A percentile compares a stretch with the other conserved stretches of the same genome.
Evolutionary conservation across 2,888 invertebrate species (phyloP).

Genomic region (Pseudococcus longispinus): DNA sequence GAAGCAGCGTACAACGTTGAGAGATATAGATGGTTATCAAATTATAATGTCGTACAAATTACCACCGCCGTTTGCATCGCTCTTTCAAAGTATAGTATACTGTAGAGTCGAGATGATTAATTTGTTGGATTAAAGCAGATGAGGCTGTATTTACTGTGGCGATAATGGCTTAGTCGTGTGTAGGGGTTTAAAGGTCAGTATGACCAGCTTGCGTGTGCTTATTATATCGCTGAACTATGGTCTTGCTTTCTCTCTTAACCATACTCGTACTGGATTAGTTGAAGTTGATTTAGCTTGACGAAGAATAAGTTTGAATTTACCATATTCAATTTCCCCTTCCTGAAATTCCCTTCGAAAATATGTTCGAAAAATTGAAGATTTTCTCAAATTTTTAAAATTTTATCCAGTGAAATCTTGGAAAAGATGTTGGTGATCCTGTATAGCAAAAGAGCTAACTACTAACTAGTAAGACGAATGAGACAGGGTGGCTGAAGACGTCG

Average conservation of each 20-base stretch:
- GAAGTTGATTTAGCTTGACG: too few relatives aligned
- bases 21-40: constrained; percentile 5
- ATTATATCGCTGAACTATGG: not conserved
- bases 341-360: too few relatives aligned
- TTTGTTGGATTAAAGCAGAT: constrained; percentile 8
- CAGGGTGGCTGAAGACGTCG: too few relatives aligned
- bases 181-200: not conserved
- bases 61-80: not conserved
- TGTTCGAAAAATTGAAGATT: too few relatives aligned
- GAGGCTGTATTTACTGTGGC: not conserved
- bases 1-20: not conserved
- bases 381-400: too few relatives aligned
- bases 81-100: not conserved
- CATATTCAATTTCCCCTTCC: too few relatives aligned
- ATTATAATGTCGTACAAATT: not conserved
- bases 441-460: too few relatives aligned
- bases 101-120: constrained; percentile 14
- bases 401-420: too few relatives aligned
- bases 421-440: too few relatives aligned
- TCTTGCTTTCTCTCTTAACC: not conserved
- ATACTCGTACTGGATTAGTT: too few relatives aligned
- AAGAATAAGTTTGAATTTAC: too few relatives aligned
- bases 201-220: not conserved
- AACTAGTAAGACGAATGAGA: too few relatives aligned
- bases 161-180: not conserved